Evolutionary conservation across 2,797 vertebrate genomes (phyloP), one percentile per base, ranked within the genome.

Genomic region (Lithobates sylvaticus): DNA sequence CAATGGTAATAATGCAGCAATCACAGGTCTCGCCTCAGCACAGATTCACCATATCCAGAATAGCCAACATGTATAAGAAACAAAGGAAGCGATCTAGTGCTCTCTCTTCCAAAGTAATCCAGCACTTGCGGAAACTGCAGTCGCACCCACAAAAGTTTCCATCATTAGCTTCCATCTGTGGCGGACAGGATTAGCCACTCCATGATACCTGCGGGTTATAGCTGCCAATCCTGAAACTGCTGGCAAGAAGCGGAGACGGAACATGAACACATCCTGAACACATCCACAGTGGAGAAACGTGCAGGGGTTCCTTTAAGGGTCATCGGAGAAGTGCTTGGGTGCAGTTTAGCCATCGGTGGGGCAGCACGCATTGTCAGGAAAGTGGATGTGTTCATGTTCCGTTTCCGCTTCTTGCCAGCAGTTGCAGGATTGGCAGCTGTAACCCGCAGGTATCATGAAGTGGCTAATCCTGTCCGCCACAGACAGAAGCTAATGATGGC

Each of bases 21-120:
- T n/a, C n/a, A n/a, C n/a, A n/a, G n/a, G n/a, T n/a, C n/a, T n/a
- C n/a, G n/a, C n/a, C n/a, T n/a, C n/a, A n/a, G n/a, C n/a, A n/a
- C n/a, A n/a, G n/a, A n/a, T n/a, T n/a, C n/a, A n/a, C n/a, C n/a
- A n/a, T n/a, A n/a, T n/a, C n/a, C n/a, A n/a, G n/a, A n/a, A n/a
- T n/a, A n/a, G n/a, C n/a, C n/a, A n/a, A n/a, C n/a, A n/a, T n/a
- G n/a, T n/a, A n/a, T n/a, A n/a, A n/a, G n/a, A n/a, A n/a, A n/a
- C n/a, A n/a, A n/a, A n/a, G n/a, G n/a, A n/a, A n/a, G n/a, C n/a
- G n/a, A n/a, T n/a, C n/a, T n/a, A n/a, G n/a, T n/a, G n/a, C n/a
- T n/a, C n/a, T n/a, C 96, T 97, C 86, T 95, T 96, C 96, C 97
- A 99, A 36, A 98, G 93, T 61, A 99, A 93, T 16, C 97, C 97